Conservation (phyloP, 2,797 vertebrate genomes). For the Siniperca obscura region DNA sequence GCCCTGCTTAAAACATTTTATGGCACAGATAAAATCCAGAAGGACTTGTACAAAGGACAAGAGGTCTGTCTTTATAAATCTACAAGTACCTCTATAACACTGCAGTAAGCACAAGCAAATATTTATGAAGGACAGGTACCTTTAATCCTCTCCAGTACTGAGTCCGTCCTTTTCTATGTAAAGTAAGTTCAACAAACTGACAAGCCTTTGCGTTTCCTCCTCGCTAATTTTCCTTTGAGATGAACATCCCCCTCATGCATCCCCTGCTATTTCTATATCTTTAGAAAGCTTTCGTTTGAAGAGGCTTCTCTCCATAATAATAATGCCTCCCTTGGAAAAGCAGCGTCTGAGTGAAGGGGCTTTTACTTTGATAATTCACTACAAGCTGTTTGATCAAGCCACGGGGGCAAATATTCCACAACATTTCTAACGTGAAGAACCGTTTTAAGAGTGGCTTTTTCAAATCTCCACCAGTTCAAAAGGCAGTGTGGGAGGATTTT, state of each 20-base stretch:
- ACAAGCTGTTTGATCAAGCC: constrained; percentile 73
- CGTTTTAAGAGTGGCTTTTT: constrained; percentile 57
- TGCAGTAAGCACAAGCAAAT: constrained; percentile 21
- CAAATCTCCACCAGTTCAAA: constrained; percentile 71
- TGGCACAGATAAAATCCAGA: constrained; percentile 27
- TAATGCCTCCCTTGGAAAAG: constrained; percentile 46
- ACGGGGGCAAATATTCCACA: constrained; percentile 64
- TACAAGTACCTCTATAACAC: background rate
- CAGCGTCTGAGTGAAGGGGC: constrained; percentile 45
- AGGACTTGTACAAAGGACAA: background rate
- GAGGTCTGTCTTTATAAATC: constrained; percentile 17
- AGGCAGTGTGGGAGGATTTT: constrained; percentile 75
- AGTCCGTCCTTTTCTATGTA: constrained; percentile 5
- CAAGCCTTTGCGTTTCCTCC: constrained; percentile 31
- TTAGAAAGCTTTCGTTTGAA: constrained; percentile 61
- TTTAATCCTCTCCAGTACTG: background rate
- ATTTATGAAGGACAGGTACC: constrained; percentile 15
- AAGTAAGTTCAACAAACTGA: constrained; percentile 32
- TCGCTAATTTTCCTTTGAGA: constrained; percentile 31
- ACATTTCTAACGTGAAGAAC: constrained; percentile 49
- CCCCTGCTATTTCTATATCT: constrained; percentile 27
- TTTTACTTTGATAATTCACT: constrained; percentile 71
- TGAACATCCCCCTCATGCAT: constrained; percentile 1
- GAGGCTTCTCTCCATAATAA: constrained; percentile 48
- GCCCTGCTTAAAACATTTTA: constrained; percentile 24